Base-by-base conservation (phyloP, 2,797 vertebrate genomes). In the Percopsis omiscomaycus region DNA sequence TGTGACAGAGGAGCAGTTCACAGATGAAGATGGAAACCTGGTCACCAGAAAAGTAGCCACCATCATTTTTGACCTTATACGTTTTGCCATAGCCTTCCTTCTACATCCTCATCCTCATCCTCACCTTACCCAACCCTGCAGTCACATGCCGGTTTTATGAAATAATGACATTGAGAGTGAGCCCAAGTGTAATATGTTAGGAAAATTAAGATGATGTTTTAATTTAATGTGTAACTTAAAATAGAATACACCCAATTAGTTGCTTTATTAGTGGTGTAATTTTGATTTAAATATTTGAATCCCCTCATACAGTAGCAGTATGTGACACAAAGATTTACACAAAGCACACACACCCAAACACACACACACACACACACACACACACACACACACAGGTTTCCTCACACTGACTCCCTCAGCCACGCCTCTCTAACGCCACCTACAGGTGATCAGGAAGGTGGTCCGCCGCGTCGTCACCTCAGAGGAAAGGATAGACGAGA, bases 11-110 rank as follows among this genome's bases (percentile, higher is more conserved):
- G 97, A 99, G 71, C 94, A 96, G 82, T 99, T 95, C 88, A 96
- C 93, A 58, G 97, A 98, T 12, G 95, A 98, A 89, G 96, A 98
- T 78, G 98, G 98, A 84, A 96, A 94, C 93, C 82, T 95, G 90
- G 91, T 99, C 94, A 98, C 96, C 46, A 94, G 95, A 98, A 99
- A 99, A 98, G 98, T 99, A 99, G 97, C 92, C 68, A 12, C 9
- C 52, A 3, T 14, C 30, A 55, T 5, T 46, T 72, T 71, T 46
- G 22, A 22, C 22, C 22, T 22, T 22, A 79, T 47, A 48, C 57
- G 1, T 8, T 10, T 10, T 55, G 57, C 61, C 65, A 2, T 16
- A 27, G 15, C 13, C 28, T 13, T 42, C 61, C 52, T 55, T 64
- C 15, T 58, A 37, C 59, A 14, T 66, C 13, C 42, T 53, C 56